phyloP scores from a whole-genome alignment of 2,888 invertebrate genomes.

The Drosophila melanosoma region DNA sequence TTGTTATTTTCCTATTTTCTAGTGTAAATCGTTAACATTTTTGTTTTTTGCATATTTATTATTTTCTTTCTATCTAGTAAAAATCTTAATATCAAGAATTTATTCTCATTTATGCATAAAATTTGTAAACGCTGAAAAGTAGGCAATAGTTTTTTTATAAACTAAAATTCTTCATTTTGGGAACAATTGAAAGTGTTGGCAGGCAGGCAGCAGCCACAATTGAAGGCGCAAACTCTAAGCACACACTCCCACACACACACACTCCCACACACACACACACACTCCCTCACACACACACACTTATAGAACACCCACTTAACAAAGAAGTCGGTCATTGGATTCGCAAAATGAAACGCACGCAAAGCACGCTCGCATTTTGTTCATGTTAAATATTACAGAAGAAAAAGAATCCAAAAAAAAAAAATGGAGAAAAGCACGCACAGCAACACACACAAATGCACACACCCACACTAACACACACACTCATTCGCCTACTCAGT shows the following conservation, averaged over 20 bases:
- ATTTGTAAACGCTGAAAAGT: conserved; percentile 1
- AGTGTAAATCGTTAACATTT: rapidly evolving
- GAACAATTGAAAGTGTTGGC: conserved; percentile 63
- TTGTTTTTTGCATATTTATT: not conserved
- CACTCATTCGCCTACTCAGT: not conserved
- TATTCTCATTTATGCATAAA: not conserved
- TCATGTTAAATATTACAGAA: conserved; percentile 58
- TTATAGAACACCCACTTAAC: conserved; percentile 30
- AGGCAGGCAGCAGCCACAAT: conserved; percentile 37
- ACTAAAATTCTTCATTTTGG: conserved; percentile 30
- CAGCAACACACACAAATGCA: conserved; percentile 20
- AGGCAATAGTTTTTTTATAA: conserved; percentile 13
- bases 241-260: not conserved
- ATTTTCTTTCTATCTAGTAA: no score
- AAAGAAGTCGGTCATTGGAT: conserved; percentile 72
- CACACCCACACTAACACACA: conserved; percentile 20
- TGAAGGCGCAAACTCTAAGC: conserved; percentile 17
- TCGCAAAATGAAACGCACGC: conserved; percentile 60
- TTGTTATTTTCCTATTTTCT: not conserved
- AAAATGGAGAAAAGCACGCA: conserved; percentile 32
- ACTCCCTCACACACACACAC: not conserved
- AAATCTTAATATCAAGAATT: not conserved
- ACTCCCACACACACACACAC: conserved; percentile 1
- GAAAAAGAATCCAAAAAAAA: conserved; percentile 25
- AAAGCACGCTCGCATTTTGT: conserved; percentile 50